A percentile compares a stretch with the other conserved stretches of the same genome.
Evolutionary conservation across 2,113 vertebrate species (phyloP).

Genomic region (Gopherus evgoodei): DNA sequence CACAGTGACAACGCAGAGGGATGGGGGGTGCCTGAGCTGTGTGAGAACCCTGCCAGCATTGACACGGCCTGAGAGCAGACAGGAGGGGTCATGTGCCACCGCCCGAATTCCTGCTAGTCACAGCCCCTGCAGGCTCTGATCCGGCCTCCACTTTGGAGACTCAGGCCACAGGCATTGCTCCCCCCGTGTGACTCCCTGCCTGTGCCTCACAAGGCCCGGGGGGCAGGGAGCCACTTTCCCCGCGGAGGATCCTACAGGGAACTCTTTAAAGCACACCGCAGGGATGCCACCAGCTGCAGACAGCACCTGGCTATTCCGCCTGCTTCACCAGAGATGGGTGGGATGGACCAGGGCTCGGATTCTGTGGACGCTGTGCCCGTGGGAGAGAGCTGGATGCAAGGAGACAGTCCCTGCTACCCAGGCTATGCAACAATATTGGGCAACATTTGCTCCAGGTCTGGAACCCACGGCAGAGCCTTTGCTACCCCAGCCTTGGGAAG

Average conservation of each 20-base stretch:
- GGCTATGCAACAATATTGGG: background rate
- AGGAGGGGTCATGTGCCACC: too few species aligned
- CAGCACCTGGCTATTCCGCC: background rate
- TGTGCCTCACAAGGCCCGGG: too few species aligned
- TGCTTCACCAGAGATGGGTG: background rate
- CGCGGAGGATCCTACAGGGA: background rate
- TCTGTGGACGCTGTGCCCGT: background rate
- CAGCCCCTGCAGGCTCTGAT: too few species aligned
- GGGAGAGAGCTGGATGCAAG: background rate
- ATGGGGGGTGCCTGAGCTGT: too few species aligned
- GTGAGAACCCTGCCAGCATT: too few species aligned
- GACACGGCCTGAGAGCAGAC: too few species aligned
- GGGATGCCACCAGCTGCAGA: background rate
- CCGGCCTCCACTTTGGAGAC: too few species aligned
- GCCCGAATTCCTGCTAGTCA: too few species aligned
- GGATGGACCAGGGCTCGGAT: background rate
- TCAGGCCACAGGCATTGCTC: too few species aligned
- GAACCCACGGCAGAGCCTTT: background rate
- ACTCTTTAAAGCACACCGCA: background rate
- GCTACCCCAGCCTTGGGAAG: background rate
- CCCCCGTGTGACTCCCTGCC: too few species aligned
- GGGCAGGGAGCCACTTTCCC: background rate
- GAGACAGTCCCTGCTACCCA: background rate
- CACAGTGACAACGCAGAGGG: too few species aligned
- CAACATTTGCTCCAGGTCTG: background rate